Conservation (phyloP, 1,140 invertebrate species). For the Drosophila obscura region DNA sequence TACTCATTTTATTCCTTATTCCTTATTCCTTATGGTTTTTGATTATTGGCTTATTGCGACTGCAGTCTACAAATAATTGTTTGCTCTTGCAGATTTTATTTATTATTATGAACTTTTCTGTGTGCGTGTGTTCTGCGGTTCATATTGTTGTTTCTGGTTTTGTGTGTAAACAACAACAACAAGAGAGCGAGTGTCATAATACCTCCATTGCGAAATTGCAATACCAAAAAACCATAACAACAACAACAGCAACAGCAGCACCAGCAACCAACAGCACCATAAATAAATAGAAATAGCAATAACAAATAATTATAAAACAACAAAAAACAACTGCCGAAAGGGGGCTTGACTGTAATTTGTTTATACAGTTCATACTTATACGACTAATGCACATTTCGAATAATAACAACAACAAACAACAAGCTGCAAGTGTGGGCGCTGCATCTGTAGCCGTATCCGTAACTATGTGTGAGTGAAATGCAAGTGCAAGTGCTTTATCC, state of each 20-base stretch:
- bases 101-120: too few species aligned
- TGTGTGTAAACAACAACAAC: conserved; percentile 28
- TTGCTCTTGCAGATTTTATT: too few species aligned
- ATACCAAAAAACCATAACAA: conserved; percentile 6
- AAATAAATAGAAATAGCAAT: conserved; percentile 11
- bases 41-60: too few species aligned
- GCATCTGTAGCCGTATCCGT: not conserved
- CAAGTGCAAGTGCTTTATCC: conserved; percentile 13
- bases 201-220: conserved; percentile 30
- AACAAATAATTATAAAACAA: not conserved
- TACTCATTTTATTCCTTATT: too few species aligned
- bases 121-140: conserved; percentile 3
- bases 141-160: conserved; percentile 19
- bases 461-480: conserved; percentile 3
- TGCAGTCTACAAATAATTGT: too few species aligned
- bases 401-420: conserved; percentile 31
- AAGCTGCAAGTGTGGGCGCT: conserved; percentile 10
- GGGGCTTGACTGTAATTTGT: conserved; percentile 74
- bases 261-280: conserved; percentile 29
- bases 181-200: conserved; percentile 19
- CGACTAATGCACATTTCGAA: conserved; percentile 49
- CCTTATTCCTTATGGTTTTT: too few species aligned
- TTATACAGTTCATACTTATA: conserved; percentile 52
- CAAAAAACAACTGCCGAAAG: conserved; percentile 15
- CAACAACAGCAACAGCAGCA: conserved; percentile 1